phyloP scores from a whole-genome alignment of 2,888 invertebrate genomes.

The Lordiphosa andalusiaca region DNA sequence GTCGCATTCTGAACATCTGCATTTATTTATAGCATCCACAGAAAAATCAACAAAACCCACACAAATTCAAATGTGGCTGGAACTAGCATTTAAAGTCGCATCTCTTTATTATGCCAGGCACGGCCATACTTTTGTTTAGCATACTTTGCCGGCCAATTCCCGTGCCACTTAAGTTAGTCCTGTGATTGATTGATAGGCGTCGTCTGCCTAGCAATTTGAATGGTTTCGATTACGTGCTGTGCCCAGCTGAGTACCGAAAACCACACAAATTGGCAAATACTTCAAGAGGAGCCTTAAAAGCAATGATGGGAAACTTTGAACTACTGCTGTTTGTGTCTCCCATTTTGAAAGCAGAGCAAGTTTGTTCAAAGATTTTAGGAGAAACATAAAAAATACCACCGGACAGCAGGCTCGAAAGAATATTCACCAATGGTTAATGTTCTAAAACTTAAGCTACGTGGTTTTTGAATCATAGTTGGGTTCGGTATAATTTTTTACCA shows the following conservation, averaged over 20 bases:
- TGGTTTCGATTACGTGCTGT: conserved; percentile 39
- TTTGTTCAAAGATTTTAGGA: neutral
- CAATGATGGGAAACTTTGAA: neutral
- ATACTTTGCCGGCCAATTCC: conserved; percentile 23
- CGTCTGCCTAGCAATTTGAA: conserved; percentile 7
- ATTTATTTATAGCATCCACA: conserved; percentile 4
- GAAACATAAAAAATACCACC: too few species aligned
- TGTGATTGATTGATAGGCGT: conserved; percentile 56
- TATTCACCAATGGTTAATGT: too few species aligned
- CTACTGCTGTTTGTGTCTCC: neutral
- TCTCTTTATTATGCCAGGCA: conserved; percentile 41
- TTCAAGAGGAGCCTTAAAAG: neutral
- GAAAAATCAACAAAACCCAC: neutral
- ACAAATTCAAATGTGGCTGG: conserved; percentile 9
- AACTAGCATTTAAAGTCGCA: conserved; percentile 44
- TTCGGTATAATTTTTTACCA: too few species aligned
- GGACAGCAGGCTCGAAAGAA: too few species aligned
- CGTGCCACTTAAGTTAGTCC: conserved; percentile 24
- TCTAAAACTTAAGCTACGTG: too few species aligned
- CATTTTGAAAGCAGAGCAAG: neutral
- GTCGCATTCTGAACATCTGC: conserved; percentile 27
- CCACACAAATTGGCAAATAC: conserved; percentile 33
- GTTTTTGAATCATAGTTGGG: too few species aligned
- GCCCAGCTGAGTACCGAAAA: conserved; percentile 32
- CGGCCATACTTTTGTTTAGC: conserved; percentile 39